Evolutionary conservation across 1,140 invertebrate species (phyloP), one percentile per base, ranked within the genome.

Genomic region (Leptonema lineaticorne): DNA sequence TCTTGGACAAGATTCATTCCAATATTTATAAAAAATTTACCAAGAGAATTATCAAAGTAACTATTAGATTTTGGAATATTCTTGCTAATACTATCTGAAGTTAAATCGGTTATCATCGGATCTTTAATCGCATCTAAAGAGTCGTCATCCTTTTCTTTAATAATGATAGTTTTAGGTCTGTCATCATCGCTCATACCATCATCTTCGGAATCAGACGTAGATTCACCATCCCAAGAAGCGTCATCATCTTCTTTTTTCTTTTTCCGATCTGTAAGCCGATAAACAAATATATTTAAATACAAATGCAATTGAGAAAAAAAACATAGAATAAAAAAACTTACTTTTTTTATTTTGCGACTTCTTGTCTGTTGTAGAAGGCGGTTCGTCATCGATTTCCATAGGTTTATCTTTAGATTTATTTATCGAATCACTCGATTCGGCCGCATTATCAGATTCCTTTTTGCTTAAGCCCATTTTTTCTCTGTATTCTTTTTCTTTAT

Each of bases 1-100:
- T 97, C 94, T 78, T 96, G 93, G 1, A 96, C 94, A 65, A 97
- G 84, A 78, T 92, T 94, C 57, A 93, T 84, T 7, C 96, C 95
- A 70, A 97, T 92, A 74, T 95, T 92, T 79, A 92, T 92, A 72
- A 97, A 93, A 77, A 97, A 95, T 77, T 94, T 94, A 2, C 95
- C 94, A 45, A 95, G 79, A 2, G 94, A 88, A 77, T 91, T 88
- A 70, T 94, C 89, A 79, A 95, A 95, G 76, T 94, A 94, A 46
- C 85, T 86, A 69, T 84, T 83, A 9, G 79, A 75, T 75, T 80
- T 84, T 58, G 78, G 78, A 67, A 74, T 76, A 72, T 67, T 69
- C 63, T 53, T 69, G 66, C 11, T 75, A n/a, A n/a, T n/a, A n/a
- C n/a, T 76, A 24, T 73, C 75, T 14, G 78, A 76, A 0, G 75